Percentiles rank a stretch among this genome's conserved stretches.
Evolutionary conservation across 2,888 invertebrate genomes (phyloP).

Genomic region (Xestia ashworthii): DNA sequence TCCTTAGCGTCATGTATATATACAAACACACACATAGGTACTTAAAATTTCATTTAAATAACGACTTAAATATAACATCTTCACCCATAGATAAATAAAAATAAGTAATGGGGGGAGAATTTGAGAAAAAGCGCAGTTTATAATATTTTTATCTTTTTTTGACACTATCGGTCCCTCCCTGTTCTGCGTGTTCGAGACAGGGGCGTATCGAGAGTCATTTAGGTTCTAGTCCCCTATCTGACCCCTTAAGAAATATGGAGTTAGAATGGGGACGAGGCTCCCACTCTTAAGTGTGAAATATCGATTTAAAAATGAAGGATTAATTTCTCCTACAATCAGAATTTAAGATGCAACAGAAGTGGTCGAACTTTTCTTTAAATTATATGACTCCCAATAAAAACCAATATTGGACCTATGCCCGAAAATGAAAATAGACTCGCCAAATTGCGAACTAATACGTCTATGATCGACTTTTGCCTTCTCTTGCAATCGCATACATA

Average conservation of each 20-base stretch:
- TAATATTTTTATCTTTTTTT: slow-evolving; percentile 91
- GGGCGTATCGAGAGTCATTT: slow-evolving; percentile 88
- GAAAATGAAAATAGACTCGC: slow-evolving; percentile 34
- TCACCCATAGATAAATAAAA: slow-evolving; percentile 71
- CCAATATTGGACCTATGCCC: slow-evolving; percentile 41
- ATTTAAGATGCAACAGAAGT: not conserved
- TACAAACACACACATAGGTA: slow-evolving; percentile 12
- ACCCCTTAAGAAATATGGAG: slow-evolving; percentile 85
- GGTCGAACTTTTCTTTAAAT: not conserved
- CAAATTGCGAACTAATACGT: slow-evolving; percentile 31
- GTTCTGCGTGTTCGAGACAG: slow-evolving; percentile 83
- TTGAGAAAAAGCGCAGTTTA: slow-evolving; percentile 84
- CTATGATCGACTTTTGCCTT: slow-evolving; percentile 29
- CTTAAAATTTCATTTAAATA: slow-evolving; percentile 37
- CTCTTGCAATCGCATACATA: not conserved
- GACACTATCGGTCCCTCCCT: slow-evolving; percentile 89
- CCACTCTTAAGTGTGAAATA: slow-evolving; percentile 63
- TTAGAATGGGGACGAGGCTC: slow-evolving; percentile 65
- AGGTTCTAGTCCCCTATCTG: slow-evolving; percentile 79
- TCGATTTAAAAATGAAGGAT: slow-evolving; percentile 62
- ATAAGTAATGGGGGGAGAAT: slow-evolving; percentile 70
- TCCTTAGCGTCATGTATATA: slow-evolving; percentile 14
- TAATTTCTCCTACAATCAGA: slow-evolving; percentile 1
- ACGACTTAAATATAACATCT: slow-evolving; percentile 55
- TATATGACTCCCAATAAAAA: slow-evolving; percentile 1